These are phyloP conservation scores for Eupithecia pulchellata DNA, from an alignment of 2,888 invertebrate genomes.

Conservation along the genomic window DNA sequence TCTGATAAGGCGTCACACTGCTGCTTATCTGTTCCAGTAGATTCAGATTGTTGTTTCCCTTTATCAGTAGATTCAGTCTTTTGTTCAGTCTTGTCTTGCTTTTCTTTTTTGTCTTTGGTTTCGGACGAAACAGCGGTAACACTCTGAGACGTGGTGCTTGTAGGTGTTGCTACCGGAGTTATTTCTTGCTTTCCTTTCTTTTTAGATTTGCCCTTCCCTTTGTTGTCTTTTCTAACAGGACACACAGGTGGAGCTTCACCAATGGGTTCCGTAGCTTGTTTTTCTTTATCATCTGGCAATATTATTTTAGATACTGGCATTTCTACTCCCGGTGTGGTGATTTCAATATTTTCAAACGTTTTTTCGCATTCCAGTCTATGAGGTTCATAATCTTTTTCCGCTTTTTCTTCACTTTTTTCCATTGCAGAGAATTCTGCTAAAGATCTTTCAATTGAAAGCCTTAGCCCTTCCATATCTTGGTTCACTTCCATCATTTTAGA, in stretches of 20 bases:
- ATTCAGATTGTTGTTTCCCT: constrained; percentile 43
- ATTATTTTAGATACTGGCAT: neutral
- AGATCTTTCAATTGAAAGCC: constrained; percentile 75
- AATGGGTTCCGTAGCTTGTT: constrained; percentile 17
- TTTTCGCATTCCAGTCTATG: constrained; percentile 34
- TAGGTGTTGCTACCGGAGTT: constrained; percentile 30
- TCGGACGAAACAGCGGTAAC: constrained; percentile 37
- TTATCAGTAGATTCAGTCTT: constrained; percentile 52
- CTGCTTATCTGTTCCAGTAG: constrained; percentile 63
- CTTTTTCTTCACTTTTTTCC: constrained; percentile 64
- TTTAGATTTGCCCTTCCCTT: constrained; percentile 71
- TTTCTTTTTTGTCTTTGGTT: constrained; percentile 49
- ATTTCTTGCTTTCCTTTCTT: constrained; percentile 70
- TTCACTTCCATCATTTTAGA: constrained; percentile 80
- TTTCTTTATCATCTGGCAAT: constrained; percentile 14
- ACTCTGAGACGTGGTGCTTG: constrained; percentile 30
- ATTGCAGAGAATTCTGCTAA: constrained; percentile 72
- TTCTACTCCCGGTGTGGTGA: constrained; percentile 17
- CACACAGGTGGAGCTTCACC: constrained; percentile 53
- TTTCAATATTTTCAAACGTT: constrained; percentile 27
- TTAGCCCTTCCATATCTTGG: constrained; percentile 76
- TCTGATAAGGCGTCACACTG: constrained; percentile 48
- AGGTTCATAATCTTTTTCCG: constrained; percentile 53
- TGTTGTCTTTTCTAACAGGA: constrained; percentile 71
- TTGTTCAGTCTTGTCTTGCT: constrained; percentile 56